phyloP scores from a whole-genome alignment of 53 echinoderm and acorn worm species.

The Echinometra lucunter region DNA sequence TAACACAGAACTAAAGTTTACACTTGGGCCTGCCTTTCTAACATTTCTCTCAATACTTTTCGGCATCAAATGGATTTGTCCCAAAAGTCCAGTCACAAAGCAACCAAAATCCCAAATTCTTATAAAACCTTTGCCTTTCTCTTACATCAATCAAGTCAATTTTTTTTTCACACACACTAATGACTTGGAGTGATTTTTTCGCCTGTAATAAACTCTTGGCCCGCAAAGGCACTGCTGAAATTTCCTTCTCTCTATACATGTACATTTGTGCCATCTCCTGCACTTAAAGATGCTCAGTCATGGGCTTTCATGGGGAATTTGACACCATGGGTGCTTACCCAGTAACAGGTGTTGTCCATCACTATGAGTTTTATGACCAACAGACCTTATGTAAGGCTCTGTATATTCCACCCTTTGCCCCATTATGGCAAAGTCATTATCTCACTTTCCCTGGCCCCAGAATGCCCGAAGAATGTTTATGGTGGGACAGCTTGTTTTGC shows the following conservation, averaged over 20 bases:
- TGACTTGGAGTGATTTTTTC: background rate
- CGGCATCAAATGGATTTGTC: background rate
- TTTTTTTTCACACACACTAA: slow-evolving; percentile 19
- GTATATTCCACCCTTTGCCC: too few relatives aligned
- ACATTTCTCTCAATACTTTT: slow-evolving; percentile 17
- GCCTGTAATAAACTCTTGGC: background rate
- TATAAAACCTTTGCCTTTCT: background rate
- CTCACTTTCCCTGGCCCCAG: too few relatives aligned
- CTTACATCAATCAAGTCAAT: background rate
- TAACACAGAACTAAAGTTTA: background rate
- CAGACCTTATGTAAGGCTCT: too few relatives aligned
- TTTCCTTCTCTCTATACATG: background rate
- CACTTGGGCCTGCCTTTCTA: background rate
- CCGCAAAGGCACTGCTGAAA: slow-evolving; percentile 1
- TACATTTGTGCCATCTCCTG: background rate
- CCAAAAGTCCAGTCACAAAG: background rate
- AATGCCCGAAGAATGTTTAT: too few relatives aligned
- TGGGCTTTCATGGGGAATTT: too few relatives aligned
- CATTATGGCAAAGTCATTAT: too few relatives aligned
- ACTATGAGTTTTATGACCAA: too few relatives aligned
- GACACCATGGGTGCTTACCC: too few relatives aligned
- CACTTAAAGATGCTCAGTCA: too few relatives aligned
- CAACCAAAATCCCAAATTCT: background rate
- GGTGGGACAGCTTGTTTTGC: too few relatives aligned
- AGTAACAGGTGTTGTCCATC: too few relatives aligned